A percentile compares a stretch with the other conserved stretches of the same genome.
Conservation (phyloP, 2,888 invertebrate species). For the Phengaris arion region DNA sequence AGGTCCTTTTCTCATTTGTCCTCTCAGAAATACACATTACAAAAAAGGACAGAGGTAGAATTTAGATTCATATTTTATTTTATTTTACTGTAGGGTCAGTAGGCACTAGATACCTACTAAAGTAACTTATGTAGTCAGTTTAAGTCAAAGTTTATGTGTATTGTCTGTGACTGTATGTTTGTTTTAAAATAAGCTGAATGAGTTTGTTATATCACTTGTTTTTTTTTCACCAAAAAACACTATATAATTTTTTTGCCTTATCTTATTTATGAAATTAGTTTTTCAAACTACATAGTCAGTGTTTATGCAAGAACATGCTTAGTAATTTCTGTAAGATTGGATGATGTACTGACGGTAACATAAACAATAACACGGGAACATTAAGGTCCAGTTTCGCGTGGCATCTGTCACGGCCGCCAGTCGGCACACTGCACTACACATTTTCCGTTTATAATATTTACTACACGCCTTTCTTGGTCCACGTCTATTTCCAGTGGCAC, state of each 20-base stretch:
- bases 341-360: slow-evolving; percentile 22
- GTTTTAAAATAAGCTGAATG: too few species aligned
- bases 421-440: slow-evolving; percentile 79
- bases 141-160: too few species aligned
- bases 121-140: too few species aligned
- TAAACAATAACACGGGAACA: slow-evolving; percentile 40
- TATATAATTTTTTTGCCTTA: too few species aligned
- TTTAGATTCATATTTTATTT: too few species aligned
- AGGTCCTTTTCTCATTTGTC: not conserved
- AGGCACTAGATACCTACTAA: too few species aligned
- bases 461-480: slow-evolving; percentile 82
- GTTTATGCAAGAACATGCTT: not conserved
- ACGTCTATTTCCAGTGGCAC: slow-evolving; percentile 78
- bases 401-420: slow-evolving; percentile 58
- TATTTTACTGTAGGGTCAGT: too few species aligned
- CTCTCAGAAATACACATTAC: not conserved
- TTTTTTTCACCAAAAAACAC: too few species aligned
- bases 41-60: not conserved
- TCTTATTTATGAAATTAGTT: too few species aligned
- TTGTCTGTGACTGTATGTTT: too few species aligned
- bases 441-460: slow-evolving; percentile 79
- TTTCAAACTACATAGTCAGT: not conserved
- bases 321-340: slow-evolving; percentile 7
- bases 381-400: slow-evolving; percentile 54
- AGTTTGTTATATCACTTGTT: too few species aligned